Conservation (phyloP, 2,113 vertebrate species). For the Condylura cristata region DNA sequence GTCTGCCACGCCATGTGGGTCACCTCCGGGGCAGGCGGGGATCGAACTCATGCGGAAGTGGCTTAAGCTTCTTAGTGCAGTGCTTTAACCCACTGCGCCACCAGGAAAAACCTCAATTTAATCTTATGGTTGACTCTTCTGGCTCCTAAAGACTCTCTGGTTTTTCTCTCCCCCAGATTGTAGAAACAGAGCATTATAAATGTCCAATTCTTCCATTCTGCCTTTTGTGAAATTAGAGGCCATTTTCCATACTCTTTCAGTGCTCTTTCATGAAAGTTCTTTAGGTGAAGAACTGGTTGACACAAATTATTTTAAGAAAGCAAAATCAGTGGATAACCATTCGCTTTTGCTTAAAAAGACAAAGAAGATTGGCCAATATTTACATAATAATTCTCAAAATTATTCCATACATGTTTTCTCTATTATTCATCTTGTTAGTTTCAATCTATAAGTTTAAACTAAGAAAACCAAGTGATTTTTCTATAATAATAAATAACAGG, state of each 20-base stretch:
- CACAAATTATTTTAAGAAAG: neutral
- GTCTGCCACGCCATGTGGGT: too few species aligned
- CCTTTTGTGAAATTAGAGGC: neutral
- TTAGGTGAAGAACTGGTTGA: neutral
- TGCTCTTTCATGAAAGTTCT: slow-evolving; percentile 7
- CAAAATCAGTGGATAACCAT: neutral
- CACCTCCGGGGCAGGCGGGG: too few species aligned
- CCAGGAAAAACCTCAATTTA: too few species aligned
- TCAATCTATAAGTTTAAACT: too few species aligned
- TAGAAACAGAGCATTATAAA: neutral
- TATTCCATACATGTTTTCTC: neutral
- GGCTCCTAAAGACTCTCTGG: neutral
- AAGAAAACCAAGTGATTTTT: too few species aligned
- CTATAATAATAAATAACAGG: too few species aligned
- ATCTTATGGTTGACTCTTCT: neutral
- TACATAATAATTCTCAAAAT: neutral
- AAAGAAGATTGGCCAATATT: neutral
- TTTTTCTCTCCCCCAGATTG: neutral
- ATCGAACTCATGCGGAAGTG: too few species aligned
- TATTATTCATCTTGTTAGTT: neutral
- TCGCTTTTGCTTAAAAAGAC: slow-evolving; percentile 2
- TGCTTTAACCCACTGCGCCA: too few species aligned
- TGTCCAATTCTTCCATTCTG: neutral
- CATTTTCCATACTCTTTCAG: neutral
- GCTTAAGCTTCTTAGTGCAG: too few species aligned